These are phyloP conservation scores for Bombus difficillimus DNA, from an alignment of 1,140 invertebrate genomes.

Conservation along the genomic window DNA sequence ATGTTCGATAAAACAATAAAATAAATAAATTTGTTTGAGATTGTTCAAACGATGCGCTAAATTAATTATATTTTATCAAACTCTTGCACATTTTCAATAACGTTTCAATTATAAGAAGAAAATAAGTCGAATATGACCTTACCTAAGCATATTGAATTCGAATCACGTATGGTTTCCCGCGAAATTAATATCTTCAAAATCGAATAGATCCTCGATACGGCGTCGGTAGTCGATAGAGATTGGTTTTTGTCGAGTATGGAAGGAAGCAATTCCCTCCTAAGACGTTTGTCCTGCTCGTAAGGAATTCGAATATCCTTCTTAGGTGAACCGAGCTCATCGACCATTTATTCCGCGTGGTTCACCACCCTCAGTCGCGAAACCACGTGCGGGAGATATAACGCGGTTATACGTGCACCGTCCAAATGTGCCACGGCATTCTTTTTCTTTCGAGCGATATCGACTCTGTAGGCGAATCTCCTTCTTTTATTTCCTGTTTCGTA, in stretches of 20 bases:
- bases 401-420: conserved; percentile 20
- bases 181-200: conserved; percentile 34
- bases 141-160: not conserved
- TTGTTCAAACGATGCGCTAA: not conserved
- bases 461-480: conserved; percentile 23
- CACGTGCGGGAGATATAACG: conserved; percentile 8
- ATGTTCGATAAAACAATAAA: no score
- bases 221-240: conserved; percentile 1
- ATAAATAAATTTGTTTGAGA: not conserved
- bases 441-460: conserved; percentile 9
- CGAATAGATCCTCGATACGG: not conserved
- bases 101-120: not conserved
- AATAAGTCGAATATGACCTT: not conserved
- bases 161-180: conserved; percentile 7
- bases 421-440: conserved; percentile 11
- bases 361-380: conserved; percentile 52
- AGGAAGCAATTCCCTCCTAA: conserved; percentile 3
- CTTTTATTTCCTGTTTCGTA: conserved; percentile 1
- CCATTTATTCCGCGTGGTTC: conserved; percentile 65
- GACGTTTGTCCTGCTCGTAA: conserved; percentile 32
- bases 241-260: conserved; percentile 19
- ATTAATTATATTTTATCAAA: not conserved
- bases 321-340: conserved; percentile 39
- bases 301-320: conserved; percentile 55
- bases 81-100: not conserved